Evolutionary conservation across 1,140 invertebrate species (phyloP), one percentile per base, ranked within the genome.

Genomic region (Dendrolimus punctatus): DNA sequence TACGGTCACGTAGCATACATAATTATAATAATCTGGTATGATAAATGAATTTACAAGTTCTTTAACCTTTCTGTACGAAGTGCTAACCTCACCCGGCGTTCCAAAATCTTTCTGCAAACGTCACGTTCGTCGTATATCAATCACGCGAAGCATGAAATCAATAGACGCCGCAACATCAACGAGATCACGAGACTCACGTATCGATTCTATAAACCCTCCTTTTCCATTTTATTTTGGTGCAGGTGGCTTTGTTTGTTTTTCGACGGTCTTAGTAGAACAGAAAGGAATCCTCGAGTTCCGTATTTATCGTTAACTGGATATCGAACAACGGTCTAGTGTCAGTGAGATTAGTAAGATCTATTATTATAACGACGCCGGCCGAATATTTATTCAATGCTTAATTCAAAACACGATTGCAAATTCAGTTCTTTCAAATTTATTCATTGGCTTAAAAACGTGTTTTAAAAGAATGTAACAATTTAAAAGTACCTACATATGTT

Each of bases 131-230:
- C 23, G 23, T 23, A 23, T 53, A 58, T 76, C 64, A 64, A 68
- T 65, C 61, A 64, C 57, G 56, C 54, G 51, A 53, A 63, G 67
- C 72, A 66, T 70, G 64, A 72, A 74, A 76, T 74, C 66, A 60
- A 68, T 71, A 71, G 60, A 47, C 47, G 41, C 44, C 49, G n/a
- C 46, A 51, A 48, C 5, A 49, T 49, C 44, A n/a, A 10, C n/a
- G 55, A 58, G 59, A 57, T 67, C 52, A 47, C 53, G 47, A 43
- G 37, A 60, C 53, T 36, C 40, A 40, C 37, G 49, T 62, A 62
- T 62, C 57, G 54, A 58, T 62, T 60, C 52, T 51, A 38, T 51
- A 64, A 64, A 62, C 66, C 64, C 60, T 64, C 61, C 46, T 49
- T 64, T 37, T 46, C 7, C 38, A 23, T 23, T 65, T 66, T 66